Evolutionary conservation across 2,888 invertebrate species (phyloP).

Genomic region (Ditula angustiorana): DNA sequence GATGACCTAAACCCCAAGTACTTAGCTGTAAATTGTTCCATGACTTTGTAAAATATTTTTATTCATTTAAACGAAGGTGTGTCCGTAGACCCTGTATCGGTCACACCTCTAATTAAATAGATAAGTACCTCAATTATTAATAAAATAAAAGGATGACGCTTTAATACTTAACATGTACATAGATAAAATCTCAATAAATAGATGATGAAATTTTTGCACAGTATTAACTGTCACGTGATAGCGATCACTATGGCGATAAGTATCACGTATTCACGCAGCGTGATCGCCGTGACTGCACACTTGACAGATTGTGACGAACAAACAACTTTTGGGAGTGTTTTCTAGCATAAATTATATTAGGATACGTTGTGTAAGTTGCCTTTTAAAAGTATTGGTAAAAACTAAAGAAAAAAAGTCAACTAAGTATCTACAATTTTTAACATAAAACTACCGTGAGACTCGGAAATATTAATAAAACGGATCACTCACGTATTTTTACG

Average conservation of each 20-base stretch:
- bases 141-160: background rate
- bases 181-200: background rate
- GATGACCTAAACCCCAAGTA: no score
- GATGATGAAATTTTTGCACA: background rate
- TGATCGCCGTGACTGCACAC: conserved; percentile 48
- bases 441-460: no score
- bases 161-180: no score
- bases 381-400: no score
- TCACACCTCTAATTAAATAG: background rate
- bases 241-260: conserved; percentile 38
- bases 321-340: conserved; percentile 27
- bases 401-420: no score
- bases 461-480: no score
- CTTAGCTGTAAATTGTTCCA: no score
- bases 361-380: background rate
- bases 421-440: no score
- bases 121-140: background rate
- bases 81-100: no score
- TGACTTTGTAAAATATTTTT: no score
- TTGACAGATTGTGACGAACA: conserved; percentile 45
- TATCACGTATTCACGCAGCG: conserved; percentile 27
- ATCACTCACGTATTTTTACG: no score
- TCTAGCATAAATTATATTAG: conserved; percentile 7
- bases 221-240: conserved; percentile 23
- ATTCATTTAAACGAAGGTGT: no score